phyloP scores from a whole-genome alignment of 35 echinoderm and acorn worm species.

The Lytechinus pictus region DNA sequence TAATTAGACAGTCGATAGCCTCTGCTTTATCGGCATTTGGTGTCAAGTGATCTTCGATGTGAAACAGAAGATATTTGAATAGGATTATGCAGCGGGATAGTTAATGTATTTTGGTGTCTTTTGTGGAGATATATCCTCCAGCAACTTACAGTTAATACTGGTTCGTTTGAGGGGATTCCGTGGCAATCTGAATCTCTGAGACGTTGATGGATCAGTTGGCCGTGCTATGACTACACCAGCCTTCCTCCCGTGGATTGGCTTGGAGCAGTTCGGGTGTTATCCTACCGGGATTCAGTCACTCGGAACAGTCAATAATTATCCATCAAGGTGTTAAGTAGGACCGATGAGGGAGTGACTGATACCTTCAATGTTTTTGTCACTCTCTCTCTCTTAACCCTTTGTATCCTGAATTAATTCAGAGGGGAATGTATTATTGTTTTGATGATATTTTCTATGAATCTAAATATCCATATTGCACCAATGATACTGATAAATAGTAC shows the following conservation, averaged over 20 bases:
- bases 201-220: constrained; percentile 13
- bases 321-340: constrained; percentile 11
- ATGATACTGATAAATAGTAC: too few species aligned
- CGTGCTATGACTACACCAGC: background rate
- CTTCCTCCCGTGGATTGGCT: constrained; percentile 1
- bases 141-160: too few species aligned
- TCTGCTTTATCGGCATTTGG: background rate
- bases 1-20: background rate
- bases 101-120: background rate
- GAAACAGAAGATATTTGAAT: background rate
- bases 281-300: background rate
- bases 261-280: background rate
- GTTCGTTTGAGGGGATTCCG: background rate
- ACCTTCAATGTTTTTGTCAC: background rate
- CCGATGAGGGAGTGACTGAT: background rate
- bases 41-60: background rate
- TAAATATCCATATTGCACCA: too few species aligned
- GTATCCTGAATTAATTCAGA: too few species aligned
- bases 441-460: too few species aligned
- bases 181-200: background rate
- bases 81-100: background rate
- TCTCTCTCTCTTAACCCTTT: background rate
- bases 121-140: background rate
- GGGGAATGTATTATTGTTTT: too few species aligned
- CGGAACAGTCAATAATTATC: constrained; percentile 3